Conservation (phyloP, 1,140 invertebrate genomes). For the Drosophila azteca region DNA sequence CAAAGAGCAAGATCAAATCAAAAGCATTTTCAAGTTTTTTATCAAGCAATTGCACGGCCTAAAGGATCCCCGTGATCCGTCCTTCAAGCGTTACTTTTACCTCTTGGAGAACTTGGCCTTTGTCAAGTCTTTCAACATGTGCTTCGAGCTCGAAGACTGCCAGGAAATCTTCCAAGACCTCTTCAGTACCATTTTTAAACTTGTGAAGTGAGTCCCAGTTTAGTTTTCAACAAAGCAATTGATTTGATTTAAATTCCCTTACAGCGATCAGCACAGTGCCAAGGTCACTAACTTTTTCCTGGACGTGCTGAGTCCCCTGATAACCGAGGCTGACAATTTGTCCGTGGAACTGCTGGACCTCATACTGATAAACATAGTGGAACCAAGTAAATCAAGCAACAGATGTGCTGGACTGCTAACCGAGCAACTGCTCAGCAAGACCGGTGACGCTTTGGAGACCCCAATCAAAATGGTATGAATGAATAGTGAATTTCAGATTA, state of each 20-base stretch:
- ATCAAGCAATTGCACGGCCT: conserved; percentile 97
- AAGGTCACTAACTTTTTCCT: conserved; percentile 99
- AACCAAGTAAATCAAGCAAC: conserved; percentile 96
- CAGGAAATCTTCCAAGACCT: conserved; percentile 98
- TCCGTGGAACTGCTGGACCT: conserved; percentile 97
- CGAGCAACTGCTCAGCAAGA: conserved; percentile 95
- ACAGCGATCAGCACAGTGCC: conserved; percentile 96
- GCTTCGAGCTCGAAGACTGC: conserved; percentile 98
- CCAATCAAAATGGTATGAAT: conserved; percentile 94
- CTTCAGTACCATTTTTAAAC: conserved; percentile 97
- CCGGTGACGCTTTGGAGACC: conserved; percentile 95
- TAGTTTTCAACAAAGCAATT: conserved; percentile 1
- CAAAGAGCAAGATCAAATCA: conserved; percentile 96
- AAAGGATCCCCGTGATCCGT: conserved; percentile 97
- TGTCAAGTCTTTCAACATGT: conserved; percentile 99
- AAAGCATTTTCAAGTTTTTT: conserved; percentile 96
- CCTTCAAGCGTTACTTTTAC: conserved; percentile 99
- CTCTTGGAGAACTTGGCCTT: conserved; percentile 97
- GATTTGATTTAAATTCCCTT: conserved; percentile 39
- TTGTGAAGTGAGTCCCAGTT: conserved; percentile 92
- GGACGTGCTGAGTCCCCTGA: conserved; percentile 96
- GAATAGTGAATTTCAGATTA: conserved; percentile 38
- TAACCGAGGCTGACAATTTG: conserved; percentile 97
- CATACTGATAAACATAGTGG: conserved; percentile 97
- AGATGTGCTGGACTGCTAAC: conserved; percentile 96